Evolutionary conservation across 2,797 vertebrate genomes (phyloP), one percentile per base, ranked within the genome.

Genomic region (Telmatherina bonti): DNA sequence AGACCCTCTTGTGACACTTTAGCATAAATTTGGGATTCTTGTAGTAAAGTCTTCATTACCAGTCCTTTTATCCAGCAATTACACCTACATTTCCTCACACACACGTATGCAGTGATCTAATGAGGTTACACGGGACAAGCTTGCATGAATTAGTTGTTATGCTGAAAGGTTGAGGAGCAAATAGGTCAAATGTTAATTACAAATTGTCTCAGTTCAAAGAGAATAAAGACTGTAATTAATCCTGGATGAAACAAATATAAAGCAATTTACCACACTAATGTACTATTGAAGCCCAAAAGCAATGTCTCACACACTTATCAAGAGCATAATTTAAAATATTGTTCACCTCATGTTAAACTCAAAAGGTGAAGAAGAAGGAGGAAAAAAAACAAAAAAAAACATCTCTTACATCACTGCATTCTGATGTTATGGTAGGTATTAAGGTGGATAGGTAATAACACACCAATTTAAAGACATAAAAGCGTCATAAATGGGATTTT

Each of bases 201-300:
- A 86, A 90, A 85, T 89, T 85, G 84, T 88, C 74, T 85, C 70
- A 78, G 81, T 85, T 90, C 89, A 83, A 64, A 69, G 67, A 78
- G 75, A 88, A 84, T 83, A 84, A 86, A 88, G 82, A 90, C 75
- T 75, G 83, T 84, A 86, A 92, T 92, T 90, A 88, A 92, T 90
- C 71, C 61, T 58, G 36, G 68, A 88, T 2, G 51, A 38, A 30
- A 79, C 54, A 83, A 58, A 88, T 79, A 86, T 72, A 72, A 43
- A 64, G 70, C 68, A 78, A 72, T 80, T 78, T 74, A 59, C 35
- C 30, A 15, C 35, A 29, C 62, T 76, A 81, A 85, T 79, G 78
- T 74, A 82, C 69, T 69, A 71, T 54, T 35, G 66, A 63, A 74
- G 59, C 52, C 33, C 57, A 10, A 62, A 78, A 86, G 81, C 61